These are phyloP conservation scores for Monoplex corrugatus DNA, from an alignment of 2,888 invertebrate genomes.

Conservation along the genomic window DNA sequence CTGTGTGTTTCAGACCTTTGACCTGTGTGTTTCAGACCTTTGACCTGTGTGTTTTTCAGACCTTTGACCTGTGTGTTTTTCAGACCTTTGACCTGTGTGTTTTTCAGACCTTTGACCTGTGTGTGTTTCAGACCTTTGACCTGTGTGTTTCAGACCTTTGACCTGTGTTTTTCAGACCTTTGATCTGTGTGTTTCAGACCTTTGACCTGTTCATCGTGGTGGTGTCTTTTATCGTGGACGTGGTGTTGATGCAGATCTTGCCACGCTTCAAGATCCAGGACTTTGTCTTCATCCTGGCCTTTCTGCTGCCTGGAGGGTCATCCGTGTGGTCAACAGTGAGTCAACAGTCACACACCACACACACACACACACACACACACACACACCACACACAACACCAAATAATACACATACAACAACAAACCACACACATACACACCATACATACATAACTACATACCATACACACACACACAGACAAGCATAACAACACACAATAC, in stretches of 20 bases:
- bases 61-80: too few species aligned
- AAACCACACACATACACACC: too few species aligned
- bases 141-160: neutral
- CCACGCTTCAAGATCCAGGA: conserved; percentile 76
- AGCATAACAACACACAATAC: too few species aligned
- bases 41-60: too few species aligned
- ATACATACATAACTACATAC: too few species aligned
- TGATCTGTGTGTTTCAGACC: conserved; percentile 68
- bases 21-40: too few species aligned
- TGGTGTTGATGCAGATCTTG: conserved; percentile 75
- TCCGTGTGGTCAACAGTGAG: conserved; percentile 79
- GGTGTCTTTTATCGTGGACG: conserved; percentile 77
- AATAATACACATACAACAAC: too few species aligned
- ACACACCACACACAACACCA: too few species aligned
- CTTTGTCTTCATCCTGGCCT: conserved; percentile 78
- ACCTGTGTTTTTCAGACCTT: neutral
- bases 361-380: neutral
- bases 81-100: neutral
- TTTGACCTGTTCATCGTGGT: conserved; percentile 78
- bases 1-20: neutral
- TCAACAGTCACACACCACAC: conserved; percentile 41
- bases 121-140: neutral
- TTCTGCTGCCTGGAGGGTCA: conserved; percentile 80
- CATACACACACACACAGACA: too few species aligned
- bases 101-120: too few species aligned